Evolutionary conservation across 2,888 invertebrate species (phyloP).

Genomic region (Macropis europaea): DNA sequence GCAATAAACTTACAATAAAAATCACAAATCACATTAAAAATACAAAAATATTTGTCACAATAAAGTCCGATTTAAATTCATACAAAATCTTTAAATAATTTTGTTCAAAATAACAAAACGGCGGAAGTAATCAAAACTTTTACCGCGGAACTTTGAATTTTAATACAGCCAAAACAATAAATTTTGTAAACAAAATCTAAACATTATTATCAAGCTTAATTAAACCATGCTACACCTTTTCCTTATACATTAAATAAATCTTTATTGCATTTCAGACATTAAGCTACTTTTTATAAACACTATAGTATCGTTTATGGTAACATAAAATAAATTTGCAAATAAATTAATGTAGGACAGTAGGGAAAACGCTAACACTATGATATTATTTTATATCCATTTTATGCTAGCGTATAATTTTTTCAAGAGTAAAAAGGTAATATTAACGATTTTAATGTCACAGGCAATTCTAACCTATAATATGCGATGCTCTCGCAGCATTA

Average conservation of each 20-base stretch:
- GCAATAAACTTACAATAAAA: neutral
- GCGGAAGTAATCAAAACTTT: conserved; percentile 16
- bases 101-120: neutral
- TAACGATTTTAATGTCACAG: neutral
- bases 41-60: neutral
- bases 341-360: neutral
- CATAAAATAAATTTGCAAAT: neutral
- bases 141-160: conserved; percentile 21
- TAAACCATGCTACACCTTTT: neutral
- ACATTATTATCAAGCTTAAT: neutral
- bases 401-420: neutral
- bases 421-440: neutral
- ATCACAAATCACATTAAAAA: neutral
- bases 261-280: neutral
- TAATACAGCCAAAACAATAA: neutral
- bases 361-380: neutral
- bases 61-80: neutral
- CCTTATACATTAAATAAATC: neutral
- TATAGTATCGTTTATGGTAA: neutral
- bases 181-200: neutral
- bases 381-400: neutral
- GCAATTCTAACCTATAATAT: conserved; percentile 35
- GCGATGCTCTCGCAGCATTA: neutral
- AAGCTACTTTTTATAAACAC: neutral
- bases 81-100: neutral